Evolutionary conservation across 1,140 invertebrate species (phyloP).

Genomic region (Temnothorax longispinosus): DNA sequence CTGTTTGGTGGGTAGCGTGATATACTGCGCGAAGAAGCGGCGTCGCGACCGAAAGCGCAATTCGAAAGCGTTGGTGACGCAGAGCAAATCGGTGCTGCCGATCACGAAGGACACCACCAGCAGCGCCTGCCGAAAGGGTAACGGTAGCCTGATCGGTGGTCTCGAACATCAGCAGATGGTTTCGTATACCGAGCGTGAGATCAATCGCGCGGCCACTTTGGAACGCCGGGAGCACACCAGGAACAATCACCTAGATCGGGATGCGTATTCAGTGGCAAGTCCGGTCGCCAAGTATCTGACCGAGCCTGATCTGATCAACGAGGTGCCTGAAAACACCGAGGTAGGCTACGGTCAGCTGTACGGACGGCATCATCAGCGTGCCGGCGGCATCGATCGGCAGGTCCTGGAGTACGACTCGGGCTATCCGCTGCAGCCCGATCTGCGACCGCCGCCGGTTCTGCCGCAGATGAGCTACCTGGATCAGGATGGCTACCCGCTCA

Average conservation of each 20-base stretch:
- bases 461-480: conserved; percentile 86
- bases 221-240: conserved; percentile 74
- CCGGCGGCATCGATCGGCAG: conserved; percentile 66
- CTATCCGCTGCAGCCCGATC: conserved; percentile 77
- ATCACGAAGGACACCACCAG: conserved; percentile 75
- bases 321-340: conserved; percentile 78
- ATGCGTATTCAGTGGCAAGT: conserved; percentile 68
- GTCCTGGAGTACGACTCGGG: conserved; percentile 77
- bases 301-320: conserved; percentile 83
- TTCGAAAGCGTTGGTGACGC: conserved; percentile 75
- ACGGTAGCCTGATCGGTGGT: conserved; percentile 63
- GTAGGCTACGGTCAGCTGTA: conserved; percentile 74
- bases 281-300: conserved; percentile 80
- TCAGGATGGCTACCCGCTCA: conserved; percentile 91
- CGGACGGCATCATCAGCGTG: conserved; percentile 67
- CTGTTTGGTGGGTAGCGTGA: conserved; percentile 78
- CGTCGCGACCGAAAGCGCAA: conserved; percentile 78
- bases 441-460: conserved; percentile 67
- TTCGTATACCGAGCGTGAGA: conserved; percentile 77
- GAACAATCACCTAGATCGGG: conserved; percentile 45
- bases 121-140: conserved; percentile 68
- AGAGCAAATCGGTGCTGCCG: conserved; percentile 78
- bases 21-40: conserved; percentile 78
- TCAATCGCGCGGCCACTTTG: conserved; percentile 74
- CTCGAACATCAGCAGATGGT: conserved; percentile 74